Percentiles rank a stretch among this genome's conserved stretches.
Conservation (phyloP, 2,888 invertebrate genomes). For the Mythimna ferrago region DNA sequence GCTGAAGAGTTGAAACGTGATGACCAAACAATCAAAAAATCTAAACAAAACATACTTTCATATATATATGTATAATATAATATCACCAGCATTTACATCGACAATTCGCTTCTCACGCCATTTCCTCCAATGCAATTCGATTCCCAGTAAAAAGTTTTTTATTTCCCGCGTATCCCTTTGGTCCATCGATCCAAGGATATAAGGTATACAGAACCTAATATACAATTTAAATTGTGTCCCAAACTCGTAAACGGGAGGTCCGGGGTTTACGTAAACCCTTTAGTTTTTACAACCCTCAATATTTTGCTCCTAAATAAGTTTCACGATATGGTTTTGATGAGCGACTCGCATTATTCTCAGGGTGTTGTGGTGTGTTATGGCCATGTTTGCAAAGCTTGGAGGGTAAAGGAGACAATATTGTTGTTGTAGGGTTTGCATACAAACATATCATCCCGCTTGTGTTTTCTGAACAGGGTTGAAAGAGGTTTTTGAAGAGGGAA, state of each 20-base stretch:
- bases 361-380: conserved; percentile 4
- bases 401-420: background rate
- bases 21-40: background rate
- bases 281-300: conserved; percentile 79
- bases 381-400: background rate
- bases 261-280: conserved; percentile 73
- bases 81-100: conserved; percentile 51
- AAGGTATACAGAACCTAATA: conserved; percentile 75
- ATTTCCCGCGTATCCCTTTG: conserved; percentile 73
- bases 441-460: background rate
- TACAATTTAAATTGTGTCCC: conserved; percentile 86
- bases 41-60: background rate
- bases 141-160: conserved; percentile 77
- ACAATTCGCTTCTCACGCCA: conserved; percentile 72
- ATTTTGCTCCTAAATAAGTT: conserved; percentile 73
- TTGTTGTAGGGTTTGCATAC: background rate
- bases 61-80: background rate
- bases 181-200: conserved; percentile 58
- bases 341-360: conserved; percentile 66
- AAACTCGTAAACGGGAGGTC: conserved; percentile 74
- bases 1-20: background rate
- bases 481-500: background rate
- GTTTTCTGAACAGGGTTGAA: background rate
- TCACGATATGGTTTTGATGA: conserved; percentile 71
- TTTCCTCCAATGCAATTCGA: conserved; percentile 76